phyloP scores from a whole-genome alignment of 2,797 vertebrate genomes.

The Onychomys leucogaster region DNA sequence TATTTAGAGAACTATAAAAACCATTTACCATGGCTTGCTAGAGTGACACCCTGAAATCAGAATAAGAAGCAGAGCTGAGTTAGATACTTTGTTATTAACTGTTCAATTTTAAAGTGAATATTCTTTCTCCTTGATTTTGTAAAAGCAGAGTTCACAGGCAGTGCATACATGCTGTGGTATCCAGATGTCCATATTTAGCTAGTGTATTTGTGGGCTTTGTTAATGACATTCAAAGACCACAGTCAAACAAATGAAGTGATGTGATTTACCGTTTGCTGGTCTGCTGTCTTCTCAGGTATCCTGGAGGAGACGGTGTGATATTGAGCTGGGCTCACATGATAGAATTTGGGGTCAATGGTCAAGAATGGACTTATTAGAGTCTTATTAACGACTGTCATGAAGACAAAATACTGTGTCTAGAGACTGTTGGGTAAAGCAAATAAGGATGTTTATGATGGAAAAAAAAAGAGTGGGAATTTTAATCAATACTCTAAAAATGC shows the following conservation, averaged over 20 bases:
- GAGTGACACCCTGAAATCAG: not conserved
- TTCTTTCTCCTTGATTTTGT: slow-evolving; percentile 19
- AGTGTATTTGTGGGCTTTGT: not conserved
- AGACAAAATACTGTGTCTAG: slow-evolving; percentile 19
- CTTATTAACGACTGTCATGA: not conserved
- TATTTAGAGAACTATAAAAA: not conserved
- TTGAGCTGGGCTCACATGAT: not conserved
- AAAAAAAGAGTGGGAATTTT: not conserved
- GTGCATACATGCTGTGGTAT: accelerated
- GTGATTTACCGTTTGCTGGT: not conserved
- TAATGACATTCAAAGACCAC: slow-evolving; percentile 12
- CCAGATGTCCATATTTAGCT: not conserved
- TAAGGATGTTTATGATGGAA: not conserved
- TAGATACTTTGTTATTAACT: not conserved
- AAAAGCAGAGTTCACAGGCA: not conserved
- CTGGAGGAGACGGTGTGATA: not conserved
- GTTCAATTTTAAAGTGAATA: slow-evolving; percentile 26
- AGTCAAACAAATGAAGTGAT: not conserved
- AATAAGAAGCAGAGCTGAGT: not conserved
- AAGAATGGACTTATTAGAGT: slow-evolving; percentile 36
- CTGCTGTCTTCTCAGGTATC: not conserved
- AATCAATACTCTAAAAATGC: slow-evolving; percentile 32
- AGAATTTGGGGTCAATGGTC: not conserved
- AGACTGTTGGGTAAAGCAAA: slow-evolving; percentile 28
- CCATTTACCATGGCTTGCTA: not conserved